These are phyloP conservation scores for Rhorus exstirpatorius DNA, from an alignment of 2,888 invertebrate genomes.

Conservation along the genomic window DNA sequence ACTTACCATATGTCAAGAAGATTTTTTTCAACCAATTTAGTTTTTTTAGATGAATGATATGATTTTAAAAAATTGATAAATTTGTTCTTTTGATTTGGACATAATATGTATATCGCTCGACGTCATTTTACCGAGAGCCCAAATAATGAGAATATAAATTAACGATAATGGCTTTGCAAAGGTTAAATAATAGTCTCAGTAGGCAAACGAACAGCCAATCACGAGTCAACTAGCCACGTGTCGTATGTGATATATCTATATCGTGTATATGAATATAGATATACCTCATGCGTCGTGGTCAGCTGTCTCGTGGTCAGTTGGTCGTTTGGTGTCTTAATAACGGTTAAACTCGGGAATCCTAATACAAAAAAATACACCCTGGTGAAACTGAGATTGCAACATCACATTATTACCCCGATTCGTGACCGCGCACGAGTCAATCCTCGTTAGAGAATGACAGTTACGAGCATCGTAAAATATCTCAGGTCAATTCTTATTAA, in stretches of 20 bases:
- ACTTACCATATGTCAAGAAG: no score
- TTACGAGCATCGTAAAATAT: slow-evolving; percentile 64
- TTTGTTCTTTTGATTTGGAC: background rate
- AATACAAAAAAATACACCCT: background rate
- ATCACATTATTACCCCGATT: background rate
- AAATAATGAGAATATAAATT: background rate
- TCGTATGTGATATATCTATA: no score
- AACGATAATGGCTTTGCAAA: background rate
- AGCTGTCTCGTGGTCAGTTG: no score
- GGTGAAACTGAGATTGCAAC: background rate
- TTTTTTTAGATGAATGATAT: background rate
- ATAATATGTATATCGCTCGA: background rate
- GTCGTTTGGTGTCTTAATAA: background rate
- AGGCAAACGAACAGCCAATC: no score
- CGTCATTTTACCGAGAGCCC: background rate
- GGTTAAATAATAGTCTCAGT: background rate
- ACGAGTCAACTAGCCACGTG: no score
- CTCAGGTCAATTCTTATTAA: slow-evolving; percentile 54
- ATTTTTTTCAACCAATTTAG: no score
- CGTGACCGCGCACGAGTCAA: slow-evolving; percentile 33
- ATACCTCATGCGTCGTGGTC: no score
- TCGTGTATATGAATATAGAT: no score
- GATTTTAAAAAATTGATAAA: background rate
- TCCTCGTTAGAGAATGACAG: slow-evolving; percentile 59
- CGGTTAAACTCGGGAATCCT: slow-evolving; percentile 31